These are phyloP conservation scores for Microhierax caerulescens DNA, from an alignment of 2,797 vertebrate genomes.

Conservation along the genomic window DNA sequence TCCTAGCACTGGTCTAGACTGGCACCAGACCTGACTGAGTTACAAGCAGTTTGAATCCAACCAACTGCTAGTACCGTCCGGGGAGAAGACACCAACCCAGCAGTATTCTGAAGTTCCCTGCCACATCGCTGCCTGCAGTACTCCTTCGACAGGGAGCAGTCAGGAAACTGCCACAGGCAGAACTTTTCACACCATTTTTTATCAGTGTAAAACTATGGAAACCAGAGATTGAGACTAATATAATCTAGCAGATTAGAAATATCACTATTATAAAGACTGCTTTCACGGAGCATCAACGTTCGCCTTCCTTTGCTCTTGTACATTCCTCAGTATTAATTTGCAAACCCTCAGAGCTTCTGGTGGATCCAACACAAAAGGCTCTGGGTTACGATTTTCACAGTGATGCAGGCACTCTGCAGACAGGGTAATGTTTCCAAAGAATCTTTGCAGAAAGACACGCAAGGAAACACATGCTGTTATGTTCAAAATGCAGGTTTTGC, in stretches of 20 bases:
- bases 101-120: not conserved
- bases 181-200: not conserved
- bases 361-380: not conserved
- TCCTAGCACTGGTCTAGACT: not conserved
- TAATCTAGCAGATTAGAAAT: not conserved
- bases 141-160: not conserved
- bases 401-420: not conserved
- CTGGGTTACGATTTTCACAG: not conserved
- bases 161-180: not conserved
- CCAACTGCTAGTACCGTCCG: rapidly evolving
- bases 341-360: not conserved
- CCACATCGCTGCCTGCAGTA: not conserved
- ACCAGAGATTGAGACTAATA: not conserved
- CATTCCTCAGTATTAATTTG: not conserved
- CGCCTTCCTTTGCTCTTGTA: too few relatives aligned
- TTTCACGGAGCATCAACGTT: not conserved
- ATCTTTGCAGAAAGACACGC: not conserved
- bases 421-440: not conserved
- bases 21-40: not conserved
- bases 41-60: not conserved
- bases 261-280: not conserved
- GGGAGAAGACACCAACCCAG: not conserved
- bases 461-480: not conserved
- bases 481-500: not conserved
- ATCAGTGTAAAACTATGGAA: not conserved